Evolutionary conservation across 2,888 invertebrate genomes (phyloP), one percentile per base, ranked within the genome.

Genomic region (Drosophila infuscata): DNA sequence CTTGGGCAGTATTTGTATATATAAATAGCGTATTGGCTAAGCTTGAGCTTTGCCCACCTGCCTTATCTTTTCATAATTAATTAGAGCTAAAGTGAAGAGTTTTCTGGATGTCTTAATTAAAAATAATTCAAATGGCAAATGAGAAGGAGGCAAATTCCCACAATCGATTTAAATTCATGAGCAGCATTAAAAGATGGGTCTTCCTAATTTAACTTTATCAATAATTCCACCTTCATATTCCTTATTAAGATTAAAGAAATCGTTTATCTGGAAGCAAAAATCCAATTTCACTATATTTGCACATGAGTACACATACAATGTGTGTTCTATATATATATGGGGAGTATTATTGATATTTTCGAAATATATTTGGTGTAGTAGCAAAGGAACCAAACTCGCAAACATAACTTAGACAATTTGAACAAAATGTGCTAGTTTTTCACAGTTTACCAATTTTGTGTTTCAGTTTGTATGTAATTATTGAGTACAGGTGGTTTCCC

Each of bases 1-100:
- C 73, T 74, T 81, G 70, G 71, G 73, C 70, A 71, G 74, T 77
- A 65, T 70, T 67, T 65, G 35, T 61, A 30, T 61, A 58, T 20
- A 2, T 43, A 17, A 43, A 41, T 49, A 33, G 20, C 20, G 15
- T 25, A 5, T 49, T 48, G 35, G 33, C 29, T 46, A 30, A 48
- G 25, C 33, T n/a, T 29, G 15, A 12, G 12, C 51, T 8, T 32
- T 20, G 29, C 1, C 2, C 12, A 32, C 4, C 41, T 15, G 15
- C 2, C 17, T 17, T 29, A 58, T 46, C 25, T 12, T 2, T 17
- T 5, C 0, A 9, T 35, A 36, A 60, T 49, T 30, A 30, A 35
- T 29, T 35, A 12, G 6, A n/a, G 30, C 1, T 5, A 15, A 41
- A 41, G 38, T 12, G 15, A 15, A 35, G 4, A 43, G 6, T 38